Evolutionary conservation across 2,797 vertebrate genomes (phyloP), one percentile per base, ranked within the genome.

Genomic region (Odontamblyopus rebecca): DNA sequence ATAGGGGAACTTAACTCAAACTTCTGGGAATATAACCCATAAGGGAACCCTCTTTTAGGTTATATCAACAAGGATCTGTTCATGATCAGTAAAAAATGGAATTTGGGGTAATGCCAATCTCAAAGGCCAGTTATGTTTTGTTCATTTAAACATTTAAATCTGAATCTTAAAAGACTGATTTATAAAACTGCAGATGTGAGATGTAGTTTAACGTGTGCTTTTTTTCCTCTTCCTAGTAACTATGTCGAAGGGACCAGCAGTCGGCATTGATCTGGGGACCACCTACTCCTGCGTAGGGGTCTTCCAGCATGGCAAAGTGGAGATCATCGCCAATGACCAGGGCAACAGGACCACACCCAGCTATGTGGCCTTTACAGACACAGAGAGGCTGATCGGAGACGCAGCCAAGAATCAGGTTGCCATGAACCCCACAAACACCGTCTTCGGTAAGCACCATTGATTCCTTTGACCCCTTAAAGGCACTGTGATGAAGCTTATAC

Each of bases 161-260:
- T 23, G 23, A 23, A 23, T 23, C 23, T 23, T 23, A 23, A 23
- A 23, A 23, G 23, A 23, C 23, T 23, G 23, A 23, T 23, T 23
- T 23, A 23, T 23, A 23, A 23, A 23, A 23, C 23, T 23, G 23
- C 23, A 23, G 23, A 23, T 23, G 23, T 23, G 23, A 23, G 23
- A 23, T 23, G 23, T 23, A 23, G 23, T 23, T 23, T 23, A 23
- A 23, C 23, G 23, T 23, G 23, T 23, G 23, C 23, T 23, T 23
- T 23, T 23, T 23, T 23, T 23, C 23, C 23, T 23, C 23, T 23
- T 23, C 23, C 23, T 23, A 23, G 23, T 23, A 74, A 95, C 71
- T 8, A 98, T 99, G 98, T 98, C 97, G n/a, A 99, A 99, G 92
- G 97, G 97, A 93, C 95, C 96, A 92, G 96, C 98, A 69, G 96